Conservation (phyloP, 2,888 invertebrate species). For the Conistra vaccinii region DNA sequence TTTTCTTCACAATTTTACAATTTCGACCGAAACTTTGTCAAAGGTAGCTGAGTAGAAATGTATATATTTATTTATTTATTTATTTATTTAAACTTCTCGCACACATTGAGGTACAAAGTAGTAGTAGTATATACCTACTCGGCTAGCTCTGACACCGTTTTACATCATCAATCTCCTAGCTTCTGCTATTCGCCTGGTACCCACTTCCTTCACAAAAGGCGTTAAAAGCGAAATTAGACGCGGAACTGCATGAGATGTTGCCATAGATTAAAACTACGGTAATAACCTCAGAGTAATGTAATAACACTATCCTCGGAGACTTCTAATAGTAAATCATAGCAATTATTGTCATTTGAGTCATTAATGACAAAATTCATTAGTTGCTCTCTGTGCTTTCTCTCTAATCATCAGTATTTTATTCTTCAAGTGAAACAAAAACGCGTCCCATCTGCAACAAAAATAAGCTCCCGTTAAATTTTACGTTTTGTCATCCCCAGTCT, state of each 20-base stretch:
- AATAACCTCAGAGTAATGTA: too few species aligned
- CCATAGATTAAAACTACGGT: constrained; percentile 12
- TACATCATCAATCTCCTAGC: constrained; percentile 15
- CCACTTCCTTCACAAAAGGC: background rate
- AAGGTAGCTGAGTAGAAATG: too few species aligned
- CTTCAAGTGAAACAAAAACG: background rate
- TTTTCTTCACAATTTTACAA: background rate
- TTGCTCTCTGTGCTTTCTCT: background rate
- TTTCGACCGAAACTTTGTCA: background rate
- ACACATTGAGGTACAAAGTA: too few species aligned
- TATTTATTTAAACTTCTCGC: too few species aligned
- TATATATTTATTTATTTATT: too few species aligned
- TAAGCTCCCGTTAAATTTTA: constrained; percentile 5
- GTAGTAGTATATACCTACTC: too few species aligned
- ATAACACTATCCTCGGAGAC: constrained; percentile 2
- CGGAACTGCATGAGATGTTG: background rate
- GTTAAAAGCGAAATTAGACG: constrained; percentile 8
- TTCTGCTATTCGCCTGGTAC: constrained; percentile 42
- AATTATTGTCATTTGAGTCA: background rate
- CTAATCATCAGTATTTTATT: background rate
- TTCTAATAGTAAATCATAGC: background rate
- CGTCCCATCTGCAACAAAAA: background rate
- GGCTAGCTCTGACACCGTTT: background rate
- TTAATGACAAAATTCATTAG: background rate
- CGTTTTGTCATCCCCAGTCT: background rate